Evolutionary conservation across 2,113 vertebrate species (phyloP), one percentile per base, ranked within the genome.

Genomic region (Dascyllus trimaculatus): DNA sequence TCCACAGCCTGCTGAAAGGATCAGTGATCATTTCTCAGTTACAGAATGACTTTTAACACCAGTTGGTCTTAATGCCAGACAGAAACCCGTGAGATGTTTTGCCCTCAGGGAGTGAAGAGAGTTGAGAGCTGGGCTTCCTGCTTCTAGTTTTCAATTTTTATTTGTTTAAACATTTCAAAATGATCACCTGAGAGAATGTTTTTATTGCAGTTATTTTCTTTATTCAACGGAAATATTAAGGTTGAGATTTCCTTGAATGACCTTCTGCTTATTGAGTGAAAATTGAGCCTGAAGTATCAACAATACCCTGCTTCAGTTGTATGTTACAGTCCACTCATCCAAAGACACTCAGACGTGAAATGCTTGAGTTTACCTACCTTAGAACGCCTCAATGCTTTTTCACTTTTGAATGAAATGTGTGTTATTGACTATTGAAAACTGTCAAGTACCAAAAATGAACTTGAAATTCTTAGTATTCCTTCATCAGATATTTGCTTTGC

Each of bases 1-100:
- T 61, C 54, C 57, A 56, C 61, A 21, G 58, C 14, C 32, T 49
- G 67, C 14, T 26, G 56, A 22, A 59, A 62, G 21, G 15, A 46
- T 22, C 60, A 38, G 19, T 11, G 63, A 9, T n/a, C 22, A 2
- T 65, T 35, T 68, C 32, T 48, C 45, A 68, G 45, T 24, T 66
- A 56, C 70, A 79, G 22, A 70, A 49, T 59, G 38, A 71, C 43
- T 75, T 80, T 82, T 65, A 68, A 48, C 7, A n/a, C 54, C 66
- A 67, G 11, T 79, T 70, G 72, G n/a, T 76, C 62, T 79, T 84
- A 32, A 81, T 67, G 71, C 78, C 67, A 78, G 38, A 61, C 32
- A 65, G 43, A 32, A 72, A 59, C 2, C 61, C 17, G 18, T 15
- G 2, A 61, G 62, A 71, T 77, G 46, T 65, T 76, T 59, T 71